These are phyloP conservation scores for Macropis europaea DNA, from an alignment of 2,888 invertebrate genomes.

Conservation along the genomic window DNA sequence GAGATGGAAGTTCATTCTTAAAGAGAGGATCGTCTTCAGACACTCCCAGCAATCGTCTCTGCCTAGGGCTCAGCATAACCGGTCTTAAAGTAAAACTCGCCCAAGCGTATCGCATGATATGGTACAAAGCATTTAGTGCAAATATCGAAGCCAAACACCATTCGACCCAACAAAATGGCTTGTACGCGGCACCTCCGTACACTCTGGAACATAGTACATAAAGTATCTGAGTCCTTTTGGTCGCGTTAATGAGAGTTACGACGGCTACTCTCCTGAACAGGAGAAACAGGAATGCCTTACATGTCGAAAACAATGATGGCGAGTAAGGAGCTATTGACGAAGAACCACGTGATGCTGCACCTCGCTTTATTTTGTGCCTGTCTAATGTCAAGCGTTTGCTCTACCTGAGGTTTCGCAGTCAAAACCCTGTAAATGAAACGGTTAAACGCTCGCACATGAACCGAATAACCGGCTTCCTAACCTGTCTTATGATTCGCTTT, in stretches of 20 bases:
- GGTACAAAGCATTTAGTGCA: slow-evolving; percentile 81
- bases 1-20: slow-evolving; percentile 56
- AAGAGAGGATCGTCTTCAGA: slow-evolving; percentile 78
- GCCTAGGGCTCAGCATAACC: slow-evolving; percentile 80
- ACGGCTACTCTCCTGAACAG: too few species aligned
- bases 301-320: slow-evolving; percentile 83
- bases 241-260: too few species aligned
- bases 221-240: background rate
- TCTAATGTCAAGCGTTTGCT: slow-evolving; percentile 81
- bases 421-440: slow-evolving; percentile 64
- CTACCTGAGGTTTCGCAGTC: slow-evolving; percentile 80
- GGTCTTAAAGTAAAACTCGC: slow-evolving; percentile 79
- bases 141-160: slow-evolving; percentile 79
- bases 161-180: slow-evolving; percentile 73
- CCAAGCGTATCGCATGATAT: slow-evolving; percentile 80
- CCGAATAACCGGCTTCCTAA: slow-evolving; percentile 8
- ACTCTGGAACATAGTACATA: slow-evolving; percentile 55
- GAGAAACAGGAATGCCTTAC: slow-evolving; percentile 78
- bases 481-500: background rate
- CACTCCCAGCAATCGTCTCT: slow-evolving; percentile 82
- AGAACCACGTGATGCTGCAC: slow-evolving; percentile 83
- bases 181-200: slow-evolving; percentile 70
- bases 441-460: background rate
- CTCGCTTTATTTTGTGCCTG: slow-evolving; percentile 81
- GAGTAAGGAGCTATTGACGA: slow-evolving; percentile 82